Percentiles rank a stretch among this genome's conserved stretches.
These are phyloP conservation scores for Hippasteria phrygiana DNA, from an alignment of 53 echinoderm and acorn worm genomes.

Conservation along the genomic window DNA sequence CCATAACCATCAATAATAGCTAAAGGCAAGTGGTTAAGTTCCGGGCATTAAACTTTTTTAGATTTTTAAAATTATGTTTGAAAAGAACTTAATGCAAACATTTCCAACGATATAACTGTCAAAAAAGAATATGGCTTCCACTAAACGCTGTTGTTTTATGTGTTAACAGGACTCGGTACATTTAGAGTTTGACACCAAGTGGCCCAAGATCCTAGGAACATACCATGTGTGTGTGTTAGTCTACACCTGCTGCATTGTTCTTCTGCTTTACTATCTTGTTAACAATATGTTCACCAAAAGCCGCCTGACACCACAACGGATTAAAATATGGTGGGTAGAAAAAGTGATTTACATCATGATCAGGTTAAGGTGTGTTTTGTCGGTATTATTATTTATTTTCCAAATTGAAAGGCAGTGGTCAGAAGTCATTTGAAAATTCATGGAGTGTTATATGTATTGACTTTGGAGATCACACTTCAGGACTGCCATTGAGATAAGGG, in stretches of 20 bases:
- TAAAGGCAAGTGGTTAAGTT: no score
- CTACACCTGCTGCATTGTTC: conserved; percentile 67
- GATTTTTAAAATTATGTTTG: no score
- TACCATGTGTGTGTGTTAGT: conserved; percentile 72
- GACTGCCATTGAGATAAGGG: neutral
- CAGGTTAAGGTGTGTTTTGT: neutral
- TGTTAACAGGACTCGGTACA: conserved; percentile 64
- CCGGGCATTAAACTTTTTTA: no score
- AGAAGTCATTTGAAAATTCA: no score
- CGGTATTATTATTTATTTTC: no score
- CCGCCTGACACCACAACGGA: conserved; percentile 78
- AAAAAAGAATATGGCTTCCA: no score
- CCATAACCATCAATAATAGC: no score
- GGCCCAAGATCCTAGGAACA: conserved; percentile 63
- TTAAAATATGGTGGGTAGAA: conserved; percentile 78
- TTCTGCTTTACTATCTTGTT: conserved; percentile 76
- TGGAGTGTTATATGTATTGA: no score
- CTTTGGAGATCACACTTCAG: neutral
- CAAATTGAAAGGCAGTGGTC: no score
- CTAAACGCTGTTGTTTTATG: neutral
- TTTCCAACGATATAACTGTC: no score
- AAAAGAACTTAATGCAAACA: no score
- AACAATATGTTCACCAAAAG: conserved; percentile 80
- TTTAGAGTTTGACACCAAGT: conserved; percentile 66
- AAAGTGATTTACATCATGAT: neutral